phyloP scores from a whole-genome alignment of 2,113 vertebrate genomes.

The Aramus guarauna region DNA sequence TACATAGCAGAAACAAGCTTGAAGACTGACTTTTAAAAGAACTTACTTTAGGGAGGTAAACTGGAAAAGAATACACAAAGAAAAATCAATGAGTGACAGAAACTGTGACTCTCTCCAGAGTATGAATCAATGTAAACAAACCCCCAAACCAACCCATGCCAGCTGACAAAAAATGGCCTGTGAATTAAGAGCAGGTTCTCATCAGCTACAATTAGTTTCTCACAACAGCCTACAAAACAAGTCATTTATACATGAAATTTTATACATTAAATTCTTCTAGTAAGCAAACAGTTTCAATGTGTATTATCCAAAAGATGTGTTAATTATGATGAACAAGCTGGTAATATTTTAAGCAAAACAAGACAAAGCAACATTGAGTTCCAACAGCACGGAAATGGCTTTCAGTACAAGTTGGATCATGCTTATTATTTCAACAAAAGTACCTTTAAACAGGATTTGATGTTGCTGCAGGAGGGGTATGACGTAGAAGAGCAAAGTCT shows the following conservation, averaged over 20 bases:
- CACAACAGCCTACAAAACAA: neutral
- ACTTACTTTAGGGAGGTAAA: neutral
- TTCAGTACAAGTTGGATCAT: neutral
- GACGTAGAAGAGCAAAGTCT: neutral
- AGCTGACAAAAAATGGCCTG: neutral
- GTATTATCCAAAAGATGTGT: neutral
- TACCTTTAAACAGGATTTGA: neutral
- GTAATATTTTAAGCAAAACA: neutral
- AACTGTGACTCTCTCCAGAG: neutral
- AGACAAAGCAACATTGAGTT: neutral
- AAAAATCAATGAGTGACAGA: neutral
- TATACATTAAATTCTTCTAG: neutral
- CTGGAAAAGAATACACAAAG: neutral
- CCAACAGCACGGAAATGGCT: neutral
- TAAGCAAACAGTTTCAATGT: neutral
- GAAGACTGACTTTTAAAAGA: neutral
- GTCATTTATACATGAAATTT: neutral
- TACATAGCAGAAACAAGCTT: neutral
- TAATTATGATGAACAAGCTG: neutral
- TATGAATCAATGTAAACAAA: neutral
- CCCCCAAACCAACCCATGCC: neutral
- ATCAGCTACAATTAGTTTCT: neutral
- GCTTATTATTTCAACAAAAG: neutral
- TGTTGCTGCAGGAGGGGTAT: neutral
- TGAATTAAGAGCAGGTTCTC: neutral